Conservation (phyloP, 2,113 vertebrate genomes). For the Spilogale gracilis region DNA sequence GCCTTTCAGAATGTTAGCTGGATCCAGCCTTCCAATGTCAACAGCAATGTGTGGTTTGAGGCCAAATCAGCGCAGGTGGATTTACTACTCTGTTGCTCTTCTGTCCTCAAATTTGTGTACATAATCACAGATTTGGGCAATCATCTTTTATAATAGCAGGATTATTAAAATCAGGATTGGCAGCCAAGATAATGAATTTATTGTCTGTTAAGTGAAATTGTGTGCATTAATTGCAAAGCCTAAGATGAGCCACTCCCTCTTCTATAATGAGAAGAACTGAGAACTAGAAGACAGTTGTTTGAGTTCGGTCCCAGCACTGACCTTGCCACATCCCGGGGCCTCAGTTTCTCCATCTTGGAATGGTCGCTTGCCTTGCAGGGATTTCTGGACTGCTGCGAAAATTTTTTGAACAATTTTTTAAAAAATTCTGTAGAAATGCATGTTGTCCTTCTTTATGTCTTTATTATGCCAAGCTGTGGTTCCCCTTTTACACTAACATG, state of each 20-base stretch:
- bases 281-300: neutral
- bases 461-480: neutral
- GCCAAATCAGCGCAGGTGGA: neutral
- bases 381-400: neutral
- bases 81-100: neutral
- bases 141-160: neutral
- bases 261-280: neutral
- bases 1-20: neutral
- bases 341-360: slow-evolving; percentile 17
- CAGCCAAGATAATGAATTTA: neutral
- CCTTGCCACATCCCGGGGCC: neutral
- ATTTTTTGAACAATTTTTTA: neutral
- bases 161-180: slow-evolving; percentile 25
- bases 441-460: neutral
- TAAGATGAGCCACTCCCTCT: neutral
- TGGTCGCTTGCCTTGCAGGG: neutral
- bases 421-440: neutral
- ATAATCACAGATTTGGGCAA: neutral
- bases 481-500: neutral
- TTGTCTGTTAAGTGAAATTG: neutral
- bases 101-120: neutral
- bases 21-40: neutral
- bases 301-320: neutral
- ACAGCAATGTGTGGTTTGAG: neutral
- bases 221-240: neutral